Base-by-base conservation (phyloP, 1,140 invertebrate species). In the Drosophila carrolli region DNA sequence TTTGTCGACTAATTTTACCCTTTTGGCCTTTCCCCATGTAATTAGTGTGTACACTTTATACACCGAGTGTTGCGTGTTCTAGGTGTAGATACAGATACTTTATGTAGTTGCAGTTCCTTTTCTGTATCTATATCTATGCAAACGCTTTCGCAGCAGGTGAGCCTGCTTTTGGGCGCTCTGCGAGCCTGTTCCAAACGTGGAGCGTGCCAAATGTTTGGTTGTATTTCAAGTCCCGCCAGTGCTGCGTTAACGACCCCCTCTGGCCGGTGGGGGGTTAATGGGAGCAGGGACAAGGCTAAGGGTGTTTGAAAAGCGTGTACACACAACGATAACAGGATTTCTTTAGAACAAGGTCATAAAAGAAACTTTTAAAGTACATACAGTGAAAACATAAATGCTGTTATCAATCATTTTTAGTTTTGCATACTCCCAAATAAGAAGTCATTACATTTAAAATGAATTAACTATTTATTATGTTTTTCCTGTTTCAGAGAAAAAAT, bases 161-260 rank as follows among this genome's bases (percentile, higher is more conserved):
- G 84, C 84, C 66, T 80, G 80, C 85, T 89, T 89, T 89, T 84
- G 78, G 85, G 85, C 81, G 85, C 70, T 65, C 84, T 89, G 84
- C 54, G 81, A 86, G 81, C 84, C 84, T 84, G 81, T 32, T 50
- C 68, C 81, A 43, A 81, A 51, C 70, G 50, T 81, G 74, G 48
- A 81, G 85, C 81, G 77, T 90, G 84, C 84, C 84, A 89, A 89
- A 90, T 90, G 85, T 90, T 90, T 84, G 81, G 84, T 80, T 90
- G 83, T 80, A 67, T 74, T 65, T 51, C 72, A 61, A 67, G 50
- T 37, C 44, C 48, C 48, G 57, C 76, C 65, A 65, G 61, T 50
- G 57, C 75, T 41, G 16, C 44, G 47, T 55, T 72, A 57, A 44
- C 47, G 47, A 32, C 37, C 44, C 27, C 27, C 38, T 11, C 23